Evolutionary conservation across 2,888 invertebrate species (phyloP), one percentile per base, ranked within the genome.

Genomic region (Arrhopalites spinosus): DNA sequence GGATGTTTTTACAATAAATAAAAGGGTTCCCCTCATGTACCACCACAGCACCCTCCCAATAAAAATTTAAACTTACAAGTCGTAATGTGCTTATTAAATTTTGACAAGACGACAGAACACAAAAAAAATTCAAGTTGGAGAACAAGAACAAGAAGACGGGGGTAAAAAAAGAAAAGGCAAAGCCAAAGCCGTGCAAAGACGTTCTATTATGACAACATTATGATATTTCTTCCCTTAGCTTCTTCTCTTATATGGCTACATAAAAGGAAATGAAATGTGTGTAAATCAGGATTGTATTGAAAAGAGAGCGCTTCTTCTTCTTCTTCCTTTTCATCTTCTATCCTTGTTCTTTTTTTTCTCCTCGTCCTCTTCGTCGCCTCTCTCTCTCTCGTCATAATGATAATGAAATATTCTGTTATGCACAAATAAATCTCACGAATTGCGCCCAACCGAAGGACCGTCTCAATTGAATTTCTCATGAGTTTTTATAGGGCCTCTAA

Each of bases 381-480:
- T 15, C 17, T 23, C 29, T 30, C 61, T 61, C 71, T 71, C 71
- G 59, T 43, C 59, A 30, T 71, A 71, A 71, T 71, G 71, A 71
- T 71, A 66, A 56, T 73, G 67, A 66, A n/a, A 73, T 73, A 73
- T 64, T 50, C 25, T 53, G 29, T 73, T 73, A 73, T 67, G 47
- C 66, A 66, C 67, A 66, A 73, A 73, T 56, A 73, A 73, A 73
- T 73, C 73, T 73, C 73, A 73, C 73, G 73, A 73, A 73, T 50
- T 64, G 27, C 50, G 23, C 61, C 27, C 45, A 47, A 23, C 29
- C 71, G 71, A 59, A 71, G 25, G 66, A 53, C 29, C 36, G 73
- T 53, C 67, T 73, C 66, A 73, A 73, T 73, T 73, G 20, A 73
- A 73, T 67, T 73, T 30, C 56, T 56, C 66, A 66, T 73, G 59